phyloP scores from a whole-genome alignment of 2,888 invertebrate genomes.

The Dastarcus helophoroides region DNA sequence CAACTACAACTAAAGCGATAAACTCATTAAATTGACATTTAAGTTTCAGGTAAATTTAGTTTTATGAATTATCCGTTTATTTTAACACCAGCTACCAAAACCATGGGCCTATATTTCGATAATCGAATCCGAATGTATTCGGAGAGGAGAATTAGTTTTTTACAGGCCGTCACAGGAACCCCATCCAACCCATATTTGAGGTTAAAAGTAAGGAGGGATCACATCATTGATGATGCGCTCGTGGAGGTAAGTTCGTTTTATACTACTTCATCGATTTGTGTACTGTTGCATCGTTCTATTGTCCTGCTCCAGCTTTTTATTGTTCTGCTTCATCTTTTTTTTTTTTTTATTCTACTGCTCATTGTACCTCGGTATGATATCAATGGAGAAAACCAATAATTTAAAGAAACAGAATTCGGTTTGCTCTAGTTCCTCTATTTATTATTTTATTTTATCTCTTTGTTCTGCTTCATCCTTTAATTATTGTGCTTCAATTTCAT shows the following conservation, averaged over 20 bases:
- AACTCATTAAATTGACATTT: conserved; percentile 1
- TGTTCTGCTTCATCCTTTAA: too few relatives aligned
- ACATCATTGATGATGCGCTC: conserved; percentile 84
- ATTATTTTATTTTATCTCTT: too few relatives aligned
- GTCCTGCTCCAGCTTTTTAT: too few relatives aligned
- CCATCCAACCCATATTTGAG: conserved; percentile 75
- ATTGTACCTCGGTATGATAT: too few relatives aligned
- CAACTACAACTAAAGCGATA: background rate
- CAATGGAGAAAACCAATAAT: too few relatives aligned
- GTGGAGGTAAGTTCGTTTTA: conserved; percentile 74
- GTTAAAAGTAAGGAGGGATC: conserved; percentile 70
- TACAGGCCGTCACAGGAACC: conserved; percentile 74
- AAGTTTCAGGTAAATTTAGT: conserved; percentile 58
- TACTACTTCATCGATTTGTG: too few relatives aligned
- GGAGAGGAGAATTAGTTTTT: conserved; percentile 74
- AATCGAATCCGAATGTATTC: conserved; percentile 92
- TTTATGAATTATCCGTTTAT: conserved; percentile 88
- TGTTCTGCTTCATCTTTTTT: too few relatives aligned
- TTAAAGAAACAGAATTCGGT: too few relatives aligned
- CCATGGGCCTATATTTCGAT: conserved; percentile 84
- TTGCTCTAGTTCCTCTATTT: too few relatives aligned
- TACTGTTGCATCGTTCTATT: too few relatives aligned
- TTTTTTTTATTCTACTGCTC: too few relatives aligned
- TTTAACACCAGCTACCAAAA: conserved; percentile 83
- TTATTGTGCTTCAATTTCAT: too few relatives aligned